Evolutionary conservation across 2,113 vertebrate genomes (phyloP).

Genomic region (Illadopsis cleaveri): DNA sequence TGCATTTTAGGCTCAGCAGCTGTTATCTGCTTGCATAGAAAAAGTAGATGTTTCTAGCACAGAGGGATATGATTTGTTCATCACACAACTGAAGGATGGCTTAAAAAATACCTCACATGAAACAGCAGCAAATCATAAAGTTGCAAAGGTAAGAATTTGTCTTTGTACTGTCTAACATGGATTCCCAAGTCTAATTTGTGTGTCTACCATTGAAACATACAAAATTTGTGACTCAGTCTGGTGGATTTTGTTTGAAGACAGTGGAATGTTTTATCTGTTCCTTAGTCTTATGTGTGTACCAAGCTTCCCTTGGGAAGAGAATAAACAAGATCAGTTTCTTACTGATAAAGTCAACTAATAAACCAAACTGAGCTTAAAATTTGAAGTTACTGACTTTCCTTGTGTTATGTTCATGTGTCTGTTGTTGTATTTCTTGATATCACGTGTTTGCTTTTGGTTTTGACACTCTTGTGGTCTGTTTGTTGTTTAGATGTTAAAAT

Average conservation of each 20-base stretch:
- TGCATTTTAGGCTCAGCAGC: conserved; percentile 89
- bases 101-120: conserved; percentile 99
- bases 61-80: conserved; percentile 96
- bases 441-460: background rate
- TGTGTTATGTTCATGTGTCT: rapidly evolving
- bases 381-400: background rate
- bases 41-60: conserved; percentile 96
- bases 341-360: background rate
- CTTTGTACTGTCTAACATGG: background rate
- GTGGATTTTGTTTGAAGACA: background rate
- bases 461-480: background rate
- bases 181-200: background rate
- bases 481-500: background rate
- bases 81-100: conserved; percentile 96
- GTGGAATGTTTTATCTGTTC: background rate
- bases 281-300: background rate
- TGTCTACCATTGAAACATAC: background rate
- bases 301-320: background rate
- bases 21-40: conserved; percentile 94
- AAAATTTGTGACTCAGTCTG: background rate
- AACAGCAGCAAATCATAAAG: conserved; percentile 99
- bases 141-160: conserved; percentile 90
- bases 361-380: background rate
- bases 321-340: background rate
- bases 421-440: background rate